Base-by-base conservation (phyloP, 2,113 vertebrate species). In the Tor tambroides region DNA sequence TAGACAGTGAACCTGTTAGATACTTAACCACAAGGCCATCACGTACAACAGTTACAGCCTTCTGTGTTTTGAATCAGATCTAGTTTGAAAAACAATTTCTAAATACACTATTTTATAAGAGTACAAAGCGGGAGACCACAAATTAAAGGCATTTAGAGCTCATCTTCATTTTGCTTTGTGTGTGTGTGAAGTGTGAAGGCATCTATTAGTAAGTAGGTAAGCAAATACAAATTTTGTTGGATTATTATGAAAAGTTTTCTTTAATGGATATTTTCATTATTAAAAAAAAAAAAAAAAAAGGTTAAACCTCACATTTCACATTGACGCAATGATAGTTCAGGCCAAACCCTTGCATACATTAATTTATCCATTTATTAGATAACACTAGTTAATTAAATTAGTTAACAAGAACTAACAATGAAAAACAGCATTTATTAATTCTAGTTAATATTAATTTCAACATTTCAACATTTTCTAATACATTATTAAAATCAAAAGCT, bases 321-420 rank as follows among this genome's bases (percentile, higher is more conserved):
- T 41, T 84, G 83, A 84, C 51, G 51, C 61, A 85, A 85, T 84
- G 49, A 75, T 23, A 35, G 26, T n/a, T 43, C 32, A 85, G 71
- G 71, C 51, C 83, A 49, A 28, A 43, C 23, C 61, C 49, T 84
- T 41, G 82, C 35, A 75, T 43, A 32, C 51, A 75, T 75, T 84
- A 26, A 67, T 74, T 74, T 4, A n/a, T n/a, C 49, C 1, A 54
- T 19, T 54, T 54, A 15, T 54, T 54, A 54, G 15, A 54, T 54
- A 54, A 17, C 1, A 0, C 19, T 54, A 54, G 5, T 6, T 54
- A 54, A 49, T 2, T 49, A 49, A 15, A 54, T 6, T 54, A 43
- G 41, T 43, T 43, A 43, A 10, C 12, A 49, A 12, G 11, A 14
- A 49, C 12, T 49, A 56, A 56, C 12, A 56, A 56, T 8, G 2